Evolutionary conservation across 2,888 invertebrate species (phyloP).

Genomic region (Melanostoma scalare): DNA sequence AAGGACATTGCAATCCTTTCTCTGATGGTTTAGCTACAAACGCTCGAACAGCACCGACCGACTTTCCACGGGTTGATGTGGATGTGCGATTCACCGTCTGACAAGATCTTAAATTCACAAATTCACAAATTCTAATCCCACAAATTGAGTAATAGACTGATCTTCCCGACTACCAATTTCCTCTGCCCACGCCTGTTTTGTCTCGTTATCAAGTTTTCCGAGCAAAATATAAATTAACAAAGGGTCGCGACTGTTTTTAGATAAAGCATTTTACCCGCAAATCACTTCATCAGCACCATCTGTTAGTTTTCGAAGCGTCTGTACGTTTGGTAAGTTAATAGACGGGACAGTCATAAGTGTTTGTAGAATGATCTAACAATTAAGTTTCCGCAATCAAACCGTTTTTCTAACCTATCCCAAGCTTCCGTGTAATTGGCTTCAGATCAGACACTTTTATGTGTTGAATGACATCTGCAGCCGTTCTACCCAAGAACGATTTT

Average conservation of each 20-base stretch:
- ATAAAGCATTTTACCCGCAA: no score
- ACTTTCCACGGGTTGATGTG: neutral
- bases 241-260: no score
- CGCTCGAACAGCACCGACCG: neutral
- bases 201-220: constrained; percentile 14
- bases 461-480: constrained; percentile 50
- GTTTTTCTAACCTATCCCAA: constrained; percentile 49
- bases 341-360: constrained; percentile 36
- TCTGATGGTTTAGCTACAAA: constrained; percentile 16
- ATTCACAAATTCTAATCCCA: no score
- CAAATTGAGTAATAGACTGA: neutral
- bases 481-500: constrained; percentile 50
- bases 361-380: constrained; percentile 57
- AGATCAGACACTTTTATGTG: constrained; percentile 57
- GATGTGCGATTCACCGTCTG: constrained; percentile 8
- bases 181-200: constrained; percentile 20
- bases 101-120: constrained; percentile 29
- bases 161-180: constrained; percentile 1
- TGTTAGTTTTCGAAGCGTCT: no score
- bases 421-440: constrained; percentile 55
- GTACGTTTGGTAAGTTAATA: neutral
- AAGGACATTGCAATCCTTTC: neutral
- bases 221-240: constrained; percentile 12
- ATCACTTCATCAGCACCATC: no score
- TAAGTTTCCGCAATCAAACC: constrained; percentile 52